Percentiles rank a stretch among this genome's conserved stretches.
Conservation (phyloP, 2,797 vertebrate species). For the Syngnathus rostellatus region DNA sequence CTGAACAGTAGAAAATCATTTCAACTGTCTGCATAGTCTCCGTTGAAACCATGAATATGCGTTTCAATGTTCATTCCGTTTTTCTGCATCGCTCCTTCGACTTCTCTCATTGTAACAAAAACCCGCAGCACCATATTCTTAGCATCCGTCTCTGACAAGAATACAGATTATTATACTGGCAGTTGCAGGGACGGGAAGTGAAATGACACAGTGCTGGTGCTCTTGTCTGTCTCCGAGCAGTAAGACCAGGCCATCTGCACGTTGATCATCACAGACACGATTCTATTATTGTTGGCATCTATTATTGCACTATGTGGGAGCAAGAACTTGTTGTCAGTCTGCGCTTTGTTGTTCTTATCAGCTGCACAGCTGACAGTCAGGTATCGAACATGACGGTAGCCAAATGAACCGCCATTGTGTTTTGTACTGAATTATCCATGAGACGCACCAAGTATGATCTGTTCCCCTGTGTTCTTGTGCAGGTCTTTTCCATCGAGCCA, state of each 20-base stretch:
- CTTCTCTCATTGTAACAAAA: not conserved
- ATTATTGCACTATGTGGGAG: slow-evolving; percentile 55
- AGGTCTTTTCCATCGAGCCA: slow-evolving; percentile 98
- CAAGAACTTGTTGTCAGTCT: slow-evolving; percentile 51
- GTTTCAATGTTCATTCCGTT: not conserved
- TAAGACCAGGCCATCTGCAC: slow-evolving; percentile 62
- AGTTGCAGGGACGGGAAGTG: slow-evolving; percentile 35
- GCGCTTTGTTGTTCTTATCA: slow-evolving; percentile 63
- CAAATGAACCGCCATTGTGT: slow-evolving; percentile 48
- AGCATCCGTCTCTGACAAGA: slow-evolving; percentile 39
- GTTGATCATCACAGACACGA: slow-evolving; percentile 58
- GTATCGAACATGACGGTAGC: slow-evolving; percentile 48
- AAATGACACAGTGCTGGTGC: slow-evolving; percentile 49
- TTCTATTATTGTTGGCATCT: slow-evolving; percentile 51
- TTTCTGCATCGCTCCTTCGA: not conserved
- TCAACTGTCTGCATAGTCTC: not conserved
- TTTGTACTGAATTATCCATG: slow-evolving; percentile 37
- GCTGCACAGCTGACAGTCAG: slow-evolving; percentile 40
- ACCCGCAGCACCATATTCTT: slow-evolving; percentile 19
- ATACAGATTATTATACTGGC: slow-evolving; percentile 29
- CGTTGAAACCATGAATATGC: not conserved
- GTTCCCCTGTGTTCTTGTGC: slow-evolving; percentile 35
- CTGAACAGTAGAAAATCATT: not conserved
- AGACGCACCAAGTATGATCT: slow-evolving; percentile 32
- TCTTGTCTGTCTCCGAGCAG: slow-evolving; percentile 53